A percentile compares a stretch with the other conserved stretches of the same genome.
Evolutionary conservation across 2,113 vertebrate genomes (phyloP).

Genomic region (Chaetodon auriga): DNA sequence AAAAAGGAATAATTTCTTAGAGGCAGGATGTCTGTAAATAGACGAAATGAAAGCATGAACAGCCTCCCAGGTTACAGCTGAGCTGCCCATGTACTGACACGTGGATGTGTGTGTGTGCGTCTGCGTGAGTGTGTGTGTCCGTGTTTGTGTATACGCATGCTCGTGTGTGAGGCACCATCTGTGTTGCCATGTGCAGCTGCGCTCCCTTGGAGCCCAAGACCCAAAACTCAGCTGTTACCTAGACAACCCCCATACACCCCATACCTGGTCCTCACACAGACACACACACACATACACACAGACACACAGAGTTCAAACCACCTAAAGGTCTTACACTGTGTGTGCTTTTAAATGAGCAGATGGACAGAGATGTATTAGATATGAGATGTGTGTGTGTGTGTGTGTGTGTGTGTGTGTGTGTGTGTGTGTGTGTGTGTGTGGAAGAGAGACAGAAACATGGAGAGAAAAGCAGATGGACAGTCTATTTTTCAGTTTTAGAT

Average conservation of each 20-base stretch:
- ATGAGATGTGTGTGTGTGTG: background rate
- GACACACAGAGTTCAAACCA: slow-evolving; percentile 43
- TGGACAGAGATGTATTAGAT: slow-evolving; percentile 45
- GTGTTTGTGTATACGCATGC: background rate
- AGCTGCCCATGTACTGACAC: slow-evolving; percentile 64
- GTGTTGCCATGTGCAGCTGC: slow-evolving; percentile 75
- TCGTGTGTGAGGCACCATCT: slow-evolving; percentile 67
- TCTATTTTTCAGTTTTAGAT: slow-evolving; percentile 29
- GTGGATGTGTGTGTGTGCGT: slow-evolving; percentile 37
- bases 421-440: background rate
- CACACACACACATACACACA: slow-evolving; percentile 40
- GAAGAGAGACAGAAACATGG: too few relatives aligned
- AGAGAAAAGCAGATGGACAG: slow-evolving; percentile 49
- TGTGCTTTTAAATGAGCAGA: slow-evolving; percentile 58
- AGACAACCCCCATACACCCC: slow-evolving; percentile 61
- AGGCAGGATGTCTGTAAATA: slow-evolving; percentile 62
- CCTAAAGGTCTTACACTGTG: slow-evolving; percentile 48
- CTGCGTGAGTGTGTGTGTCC: slow-evolving; percentile 1
- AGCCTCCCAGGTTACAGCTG: slow-evolving; percentile 78
- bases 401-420: slow-evolving; percentile 22
- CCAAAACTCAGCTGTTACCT: slow-evolving; percentile 77
- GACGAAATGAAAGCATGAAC: slow-evolving; percentile 59
- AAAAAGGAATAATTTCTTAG: slow-evolving; percentile 48
- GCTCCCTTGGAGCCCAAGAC: slow-evolving; percentile 68
- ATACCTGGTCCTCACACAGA: slow-evolving; percentile 61